Evolutionary conservation across 2,888 invertebrate species (phyloP).

Genomic region (Dastarcus helophoroides): DNA sequence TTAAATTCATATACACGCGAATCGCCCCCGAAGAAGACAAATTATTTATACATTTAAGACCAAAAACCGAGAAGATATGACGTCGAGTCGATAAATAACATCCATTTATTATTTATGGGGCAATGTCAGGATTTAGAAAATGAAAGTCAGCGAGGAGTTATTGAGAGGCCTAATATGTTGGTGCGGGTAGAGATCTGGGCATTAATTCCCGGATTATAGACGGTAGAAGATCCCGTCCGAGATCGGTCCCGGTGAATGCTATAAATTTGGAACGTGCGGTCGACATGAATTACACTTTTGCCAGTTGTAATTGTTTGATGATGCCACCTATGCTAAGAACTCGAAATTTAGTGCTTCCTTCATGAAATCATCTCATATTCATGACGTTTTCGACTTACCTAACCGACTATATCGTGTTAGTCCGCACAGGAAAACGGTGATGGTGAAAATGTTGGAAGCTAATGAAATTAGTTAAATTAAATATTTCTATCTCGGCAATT

Average conservation of each 20-base stretch:
- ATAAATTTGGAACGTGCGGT: slow-evolving; percentile 30
- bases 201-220: slow-evolving; percentile 26
- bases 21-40: no score
- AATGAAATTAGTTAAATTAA: no score
- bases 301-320: slow-evolving; percentile 33
- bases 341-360: slow-evolving; percentile 10
- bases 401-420: background rate
- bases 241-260: slow-evolving; percentile 17
- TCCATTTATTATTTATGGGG: background rate
- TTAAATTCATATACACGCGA: no score
- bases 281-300: slow-evolving; percentile 31
- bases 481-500: no score
- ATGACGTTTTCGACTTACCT: slow-evolving; percentile 1
- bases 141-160: slow-evolving; percentile 1
- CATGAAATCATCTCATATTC: background rate
- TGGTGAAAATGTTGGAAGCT: no score
- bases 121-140: background rate
- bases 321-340: slow-evolving; percentile 23
- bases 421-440: no score
- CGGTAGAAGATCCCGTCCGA: slow-evolving; percentile 13
- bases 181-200: slow-evolving; percentile 11
- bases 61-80: no score
- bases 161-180: background rate
- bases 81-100: slow-evolving; percentile 1
- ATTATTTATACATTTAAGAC: no score